Evolutionary conservation across 1,140 invertebrate species (phyloP).

Genomic region (Grapholita molesta): DNA sequence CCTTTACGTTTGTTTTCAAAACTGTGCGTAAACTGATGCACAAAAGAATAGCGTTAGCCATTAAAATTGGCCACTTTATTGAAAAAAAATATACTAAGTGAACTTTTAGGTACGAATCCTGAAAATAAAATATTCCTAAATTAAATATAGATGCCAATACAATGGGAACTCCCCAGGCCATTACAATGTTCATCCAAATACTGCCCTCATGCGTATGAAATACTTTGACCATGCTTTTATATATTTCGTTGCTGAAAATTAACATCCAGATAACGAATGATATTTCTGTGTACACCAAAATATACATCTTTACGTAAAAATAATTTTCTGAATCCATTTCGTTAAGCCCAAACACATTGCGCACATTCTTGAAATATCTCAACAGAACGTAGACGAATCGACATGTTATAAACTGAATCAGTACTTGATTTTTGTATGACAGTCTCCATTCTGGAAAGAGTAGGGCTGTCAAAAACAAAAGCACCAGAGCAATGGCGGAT

Average conservation of each 20-base stretch:
- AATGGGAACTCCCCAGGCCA: conserved; percentile 44
- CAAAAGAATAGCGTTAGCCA: conserved; percentile 47
- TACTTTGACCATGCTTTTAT: conserved; percentile 56
- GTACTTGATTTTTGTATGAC: conserved; percentile 57
- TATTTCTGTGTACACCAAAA: conserved; percentile 48
- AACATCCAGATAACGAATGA: conserved; percentile 58
- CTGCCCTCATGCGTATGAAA: conserved; percentile 33
- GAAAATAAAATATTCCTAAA: background rate
- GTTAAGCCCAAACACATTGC: conserved; percentile 24
- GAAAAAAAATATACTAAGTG: conserved; percentile 43
- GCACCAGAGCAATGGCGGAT: conserved; percentile 33
- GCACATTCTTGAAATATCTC: conserved; percentile 42
- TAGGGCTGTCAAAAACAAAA: conserved; percentile 49
- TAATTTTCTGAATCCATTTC: conserved; percentile 17
- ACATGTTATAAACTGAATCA: conserved; percentile 62
- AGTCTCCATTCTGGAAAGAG: conserved; percentile 58
- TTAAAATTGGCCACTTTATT: conserved; percentile 58
- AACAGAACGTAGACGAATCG: conserved; percentile 47
- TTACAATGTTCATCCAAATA: conserved; percentile 41
- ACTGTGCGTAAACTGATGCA: conserved; percentile 45
- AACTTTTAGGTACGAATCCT: conserved; percentile 24
- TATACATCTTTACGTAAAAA: conserved; percentile 23
- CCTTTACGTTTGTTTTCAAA: conserved; percentile 39
- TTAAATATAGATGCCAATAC: conserved; percentile 19
- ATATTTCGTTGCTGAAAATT: conserved; percentile 60